Conservation (phyloP, 2,888 invertebrate genomes). For the Scaptomyza flava region DNA sequence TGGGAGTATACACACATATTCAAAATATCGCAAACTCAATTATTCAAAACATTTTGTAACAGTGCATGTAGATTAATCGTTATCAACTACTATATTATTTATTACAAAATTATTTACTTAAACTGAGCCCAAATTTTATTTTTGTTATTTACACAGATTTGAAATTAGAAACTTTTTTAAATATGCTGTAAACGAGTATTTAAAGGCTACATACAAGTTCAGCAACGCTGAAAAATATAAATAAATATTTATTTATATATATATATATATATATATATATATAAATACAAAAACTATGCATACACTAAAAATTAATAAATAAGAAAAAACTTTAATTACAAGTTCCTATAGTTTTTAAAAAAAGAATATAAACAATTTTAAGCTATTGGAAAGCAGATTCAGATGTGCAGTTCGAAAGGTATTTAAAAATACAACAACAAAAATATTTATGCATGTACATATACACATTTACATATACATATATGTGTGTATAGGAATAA, state of each 20-base stretch:
- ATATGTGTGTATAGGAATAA: slow-evolving; percentile 1
- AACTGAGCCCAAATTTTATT: slow-evolving; percentile 1
- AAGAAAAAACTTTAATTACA: slow-evolving; percentile 61
- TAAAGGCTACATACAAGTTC: neutral
- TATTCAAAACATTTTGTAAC: neutral
- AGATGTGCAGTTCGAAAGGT: slow-evolving; percentile 11
- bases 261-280: slow-evolving; percentile 9
- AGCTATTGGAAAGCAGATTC: slow-evolving; percentile 21
- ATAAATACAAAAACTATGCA: neutral
- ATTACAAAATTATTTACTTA: neutral
- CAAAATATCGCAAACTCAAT: slow-evolving; percentile 2
- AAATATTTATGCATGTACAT: slow-evolving; percentile 15
- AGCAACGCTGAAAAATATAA: neutral
- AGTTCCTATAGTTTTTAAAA: slow-evolving; percentile 72
- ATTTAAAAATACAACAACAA: slow-evolving; percentile 3
- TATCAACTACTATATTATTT: slow-evolving; percentile 8
- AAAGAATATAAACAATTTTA: slow-evolving; percentile 28
- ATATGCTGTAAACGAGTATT: neutral
- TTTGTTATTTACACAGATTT: slow-evolving; percentile 13
- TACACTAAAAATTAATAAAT: slow-evolving; percentile 24
- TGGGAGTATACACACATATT: slow-evolving; percentile 16
- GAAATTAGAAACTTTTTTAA: neutral
- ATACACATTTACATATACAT: slow-evolving; percentile 12
- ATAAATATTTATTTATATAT: slow-evolving; percentile 7
- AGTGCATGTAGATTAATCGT: slow-evolving; percentile 3